Evolutionary conservation across 1,140 invertebrate species (phyloP), one percentile per base, ranked within the genome.

Genomic region (Dreissena rostriformis): DNA sequence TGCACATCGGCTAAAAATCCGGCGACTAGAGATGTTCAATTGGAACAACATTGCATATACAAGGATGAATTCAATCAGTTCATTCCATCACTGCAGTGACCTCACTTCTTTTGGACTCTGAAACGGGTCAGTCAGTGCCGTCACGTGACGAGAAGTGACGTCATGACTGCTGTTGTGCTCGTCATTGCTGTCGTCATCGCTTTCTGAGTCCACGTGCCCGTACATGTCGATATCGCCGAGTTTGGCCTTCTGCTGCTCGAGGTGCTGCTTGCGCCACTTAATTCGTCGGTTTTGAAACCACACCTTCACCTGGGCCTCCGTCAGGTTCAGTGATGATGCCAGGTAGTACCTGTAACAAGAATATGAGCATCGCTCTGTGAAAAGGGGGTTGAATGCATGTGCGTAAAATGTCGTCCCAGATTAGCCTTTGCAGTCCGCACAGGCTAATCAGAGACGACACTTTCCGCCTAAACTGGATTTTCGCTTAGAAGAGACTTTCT

Each of bases 251-350:
- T 98, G 97, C 84, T 98, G 95, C 91, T 98, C 98, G 88, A 98
- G 94, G 88, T 98, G 97, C 88, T 98, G 96, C 90, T 99, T 99
- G 26, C 98, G 95, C 97, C 97, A 98, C 95, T 99, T 99, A 85
- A 99, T 99, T 49, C 98, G 95, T 28, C 98, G 95, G 93, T 99
- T 99, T 94, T 98, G 98, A 92, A 99, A 99, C 98, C 98, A 99
- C 0, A 99, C 98, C 93, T 99, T 99, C 0, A 99, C 97, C 95
- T 98, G 95, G 4, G 92, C 93, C 77, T 93, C 93, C 10, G 92
- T 91, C 52, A 93, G 84, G 63, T 89, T 91, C 12, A 93, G 85
- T 2, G 91, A 90, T 14, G 91, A 88, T 0, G 93, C 93, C 75
- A 93, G 78, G 80, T 93, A 93, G 76, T 90, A 93, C 77, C 92